A percentile compares a stretch with the other conserved stretches of the same genome.
These are phyloP conservation scores for Cryptocephalus moraei DNA, from an alignment of 2,888 invertebrate genomes.

Conservation along the genomic window DNA sequence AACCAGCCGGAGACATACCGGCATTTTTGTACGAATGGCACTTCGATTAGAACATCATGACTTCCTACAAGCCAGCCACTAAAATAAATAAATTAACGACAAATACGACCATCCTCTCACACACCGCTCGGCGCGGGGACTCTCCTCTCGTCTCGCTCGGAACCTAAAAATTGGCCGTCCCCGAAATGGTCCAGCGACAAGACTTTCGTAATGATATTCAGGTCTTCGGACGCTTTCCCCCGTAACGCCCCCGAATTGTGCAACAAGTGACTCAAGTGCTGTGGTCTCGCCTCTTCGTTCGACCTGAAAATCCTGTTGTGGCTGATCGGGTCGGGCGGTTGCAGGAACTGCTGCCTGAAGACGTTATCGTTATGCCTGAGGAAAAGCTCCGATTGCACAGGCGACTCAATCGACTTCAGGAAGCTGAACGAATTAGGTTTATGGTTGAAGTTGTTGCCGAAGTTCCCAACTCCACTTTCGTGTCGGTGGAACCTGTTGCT, in stretches of 20 bases:
- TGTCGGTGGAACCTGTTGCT: conserved; percentile 30
- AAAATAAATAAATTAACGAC: too few species aligned
- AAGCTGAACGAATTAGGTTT: conserved; percentile 13
- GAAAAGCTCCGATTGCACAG: background rate
- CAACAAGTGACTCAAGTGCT: conserved; percentile 39
- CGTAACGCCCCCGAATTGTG: conserved; percentile 54
- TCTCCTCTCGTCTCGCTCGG: too few species aligned
- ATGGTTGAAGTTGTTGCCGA: conserved; percentile 7
- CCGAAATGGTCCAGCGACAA: conserved; percentile 59
- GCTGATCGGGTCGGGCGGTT: background rate
- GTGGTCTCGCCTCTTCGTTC: conserved; percentile 8
- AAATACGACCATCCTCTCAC: too few species aligned
- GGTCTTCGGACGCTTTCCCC: conserved; percentile 52
- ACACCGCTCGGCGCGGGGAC: too few species aligned
- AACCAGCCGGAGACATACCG: too few species aligned
- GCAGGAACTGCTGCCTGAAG: background rate
- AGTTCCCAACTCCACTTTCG: conserved; percentile 23
- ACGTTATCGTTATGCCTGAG: conserved; percentile 2
- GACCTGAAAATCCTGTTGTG: conserved; percentile 16
- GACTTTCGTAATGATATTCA: conserved; percentile 73
- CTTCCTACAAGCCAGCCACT: too few species aligned
- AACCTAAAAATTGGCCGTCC: background rate
- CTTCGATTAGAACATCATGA: too few species aligned
- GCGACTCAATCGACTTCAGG: conserved; percentile 11
- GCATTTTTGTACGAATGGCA: too few species aligned